A percentile compares a stretch with the other conserved stretches of the same genome.
Evolutionary conservation across 92 coral and sea anemone species (phyloP).

Genomic region (Micromussa lordhowensis): DNA sequence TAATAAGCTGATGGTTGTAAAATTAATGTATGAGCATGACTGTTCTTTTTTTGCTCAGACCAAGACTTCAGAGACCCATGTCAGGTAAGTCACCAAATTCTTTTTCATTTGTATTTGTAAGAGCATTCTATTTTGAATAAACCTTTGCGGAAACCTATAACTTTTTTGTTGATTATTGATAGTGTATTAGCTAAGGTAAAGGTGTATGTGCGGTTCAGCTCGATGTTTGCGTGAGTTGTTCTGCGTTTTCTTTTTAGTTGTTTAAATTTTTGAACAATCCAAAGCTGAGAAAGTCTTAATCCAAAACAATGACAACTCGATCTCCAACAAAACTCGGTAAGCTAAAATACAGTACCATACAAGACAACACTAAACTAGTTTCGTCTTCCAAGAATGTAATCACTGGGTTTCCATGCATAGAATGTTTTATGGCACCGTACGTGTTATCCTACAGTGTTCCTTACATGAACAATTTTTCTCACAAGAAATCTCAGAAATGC

Average conservation of each 20-base stretch:
- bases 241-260: no score
- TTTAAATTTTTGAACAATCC: no score
- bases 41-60: not conserved
- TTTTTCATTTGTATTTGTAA: not conserved
- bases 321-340: not conserved
- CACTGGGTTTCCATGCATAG: no score
- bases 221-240: no score
- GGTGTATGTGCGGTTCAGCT: no score
- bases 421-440: not conserved
- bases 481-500: no score
- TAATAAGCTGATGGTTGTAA: no score
- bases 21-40: not conserved
- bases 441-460: not conserved
- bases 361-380: no score
- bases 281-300: no score
- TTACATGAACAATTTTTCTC: no score
- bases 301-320: not conserved
- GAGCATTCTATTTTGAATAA: not conserved
- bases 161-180: not conserved
- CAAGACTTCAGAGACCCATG: constrained; percentile 43
- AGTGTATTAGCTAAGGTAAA: no score
- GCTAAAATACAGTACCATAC: not conserved
- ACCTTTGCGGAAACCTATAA: not conserved
- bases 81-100: constrained; percentile 5
- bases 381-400: no score